phyloP scores from a whole-genome alignment of 2,113 vertebrate species.

The Rana temporaria region DNA sequence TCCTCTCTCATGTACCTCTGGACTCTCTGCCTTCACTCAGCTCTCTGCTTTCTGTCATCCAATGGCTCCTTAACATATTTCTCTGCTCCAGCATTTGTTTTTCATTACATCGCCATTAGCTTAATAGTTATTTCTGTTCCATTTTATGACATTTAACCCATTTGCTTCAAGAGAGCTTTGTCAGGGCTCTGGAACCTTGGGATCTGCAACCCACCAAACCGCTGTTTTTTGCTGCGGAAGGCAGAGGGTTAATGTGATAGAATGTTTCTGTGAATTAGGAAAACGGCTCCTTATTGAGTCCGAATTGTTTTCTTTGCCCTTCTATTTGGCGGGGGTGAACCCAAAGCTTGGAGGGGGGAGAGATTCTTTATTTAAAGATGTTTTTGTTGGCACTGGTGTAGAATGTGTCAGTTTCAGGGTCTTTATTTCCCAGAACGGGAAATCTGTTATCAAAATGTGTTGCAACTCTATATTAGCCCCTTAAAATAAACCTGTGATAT shows the following conservation, averaged over 20 bases:
- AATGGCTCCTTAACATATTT: slow-evolving; percentile 32
- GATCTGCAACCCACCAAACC: neutral
- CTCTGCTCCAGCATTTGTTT: slow-evolving; percentile 49
- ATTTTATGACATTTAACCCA: slow-evolving; percentile 53
- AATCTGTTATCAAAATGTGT: slow-evolving; percentile 49
- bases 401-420: slow-evolving; percentile 87
- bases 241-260: slow-evolving; percentile 36
- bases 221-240: neutral
- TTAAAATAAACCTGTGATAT: too few relatives aligned
- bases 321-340: slow-evolving; percentile 30
- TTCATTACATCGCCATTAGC: slow-evolving; percentile 54
- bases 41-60: slow-evolving; percentile 53
- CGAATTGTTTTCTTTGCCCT: slow-evolving; percentile 49
- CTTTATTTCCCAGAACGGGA: slow-evolving; percentile 87
- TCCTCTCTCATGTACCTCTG: slow-evolving; percentile 67
- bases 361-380: slow-evolving; percentile 91
- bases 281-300: slow-evolving; percentile 42
- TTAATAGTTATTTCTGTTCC: slow-evolving; percentile 47
- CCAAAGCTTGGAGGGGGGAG: slow-evolving; percentile 61
- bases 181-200: neutral
- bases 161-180: neutral
- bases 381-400: slow-evolving; percentile 88
- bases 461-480: slow-evolving; percentile 34
- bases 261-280: slow-evolving; percentile 42
- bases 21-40: slow-evolving; percentile 61